Evolutionary conservation across 2,888 invertebrate species (phyloP).

Genomic region (Netelia inedita): DNA sequence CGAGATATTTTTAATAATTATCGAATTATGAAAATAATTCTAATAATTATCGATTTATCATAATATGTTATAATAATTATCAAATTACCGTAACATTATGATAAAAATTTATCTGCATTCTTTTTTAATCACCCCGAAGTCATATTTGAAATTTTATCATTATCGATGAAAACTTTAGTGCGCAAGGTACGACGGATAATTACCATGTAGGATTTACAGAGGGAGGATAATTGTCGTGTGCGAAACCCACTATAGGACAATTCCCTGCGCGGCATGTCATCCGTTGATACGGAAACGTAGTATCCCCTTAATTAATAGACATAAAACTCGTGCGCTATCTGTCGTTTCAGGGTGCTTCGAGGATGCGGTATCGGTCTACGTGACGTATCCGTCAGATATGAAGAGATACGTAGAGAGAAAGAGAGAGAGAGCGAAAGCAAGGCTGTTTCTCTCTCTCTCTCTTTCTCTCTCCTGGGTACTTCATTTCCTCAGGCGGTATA

Average conservation of each 20-base stretch:
- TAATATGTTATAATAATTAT: no score
- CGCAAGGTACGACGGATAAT: no score
- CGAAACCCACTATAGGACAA: not conserved
- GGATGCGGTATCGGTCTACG: constrained; percentile 28
- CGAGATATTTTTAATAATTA: no score
- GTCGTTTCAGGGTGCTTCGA: constrained; percentile 12
- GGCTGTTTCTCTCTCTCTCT: not conserved
- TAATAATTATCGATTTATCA: no score
- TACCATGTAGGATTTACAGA: no score
- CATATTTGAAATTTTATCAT: no score
- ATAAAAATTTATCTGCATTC: no score
- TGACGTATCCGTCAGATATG: constrained; percentile 55
- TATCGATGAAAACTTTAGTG: no score
- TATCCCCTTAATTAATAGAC: constrained; percentile 81
- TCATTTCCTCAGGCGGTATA: constrained; percentile 51
- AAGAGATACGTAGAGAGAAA: constrained; percentile 32
- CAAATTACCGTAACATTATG: no score
- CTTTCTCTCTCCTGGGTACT: constrained; percentile 32
- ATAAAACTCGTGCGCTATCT: constrained; percentile 77
- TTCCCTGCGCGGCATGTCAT: constrained; percentile 66
- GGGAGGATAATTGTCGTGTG: no score
- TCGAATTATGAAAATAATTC: no score
- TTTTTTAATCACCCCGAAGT: no score
- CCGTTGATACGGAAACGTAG: constrained; percentile 81
- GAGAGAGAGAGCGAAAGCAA: not conserved